A percentile compares a stretch with the other conserved stretches of the same genome.
These are phyloP conservation scores for Lordiphosa mommai DNA, from an alignment of 1,140 invertebrate species.

Conservation along the genomic window DNA sequence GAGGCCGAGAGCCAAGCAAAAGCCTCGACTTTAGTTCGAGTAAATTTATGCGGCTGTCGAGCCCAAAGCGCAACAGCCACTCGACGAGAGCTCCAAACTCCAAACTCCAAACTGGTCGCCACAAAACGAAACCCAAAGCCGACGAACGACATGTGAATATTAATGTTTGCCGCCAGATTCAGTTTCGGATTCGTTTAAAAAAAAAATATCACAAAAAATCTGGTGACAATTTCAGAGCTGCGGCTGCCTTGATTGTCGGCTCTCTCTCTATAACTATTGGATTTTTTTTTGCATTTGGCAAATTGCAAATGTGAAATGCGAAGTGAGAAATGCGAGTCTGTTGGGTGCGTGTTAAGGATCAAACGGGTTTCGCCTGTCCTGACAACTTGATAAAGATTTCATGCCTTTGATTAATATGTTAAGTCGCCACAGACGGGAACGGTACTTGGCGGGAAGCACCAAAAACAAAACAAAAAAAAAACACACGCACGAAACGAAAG, in stretches of 20 bases:
- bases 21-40: constrained; percentile 63
- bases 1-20: constrained; percentile 55
- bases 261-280: constrained; percentile 20
- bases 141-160: constrained; percentile 71
- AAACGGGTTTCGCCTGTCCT: constrained; percentile 61
- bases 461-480: constrained; percentile 24
- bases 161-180: constrained; percentile 52
- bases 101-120: constrained; percentile 18
- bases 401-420: constrained; percentile 77
- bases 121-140: constrained; percentile 10
- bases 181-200: neutral
- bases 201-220: constrained; percentile 13
- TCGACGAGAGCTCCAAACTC: neutral
- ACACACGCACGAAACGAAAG: constrained; percentile 54
- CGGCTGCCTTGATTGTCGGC: constrained; percentile 13
- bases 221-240: constrained; percentile 56
- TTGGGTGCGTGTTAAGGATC: constrained; percentile 66
- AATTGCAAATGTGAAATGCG: constrained; percentile 62
- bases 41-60: constrained; percentile 65
- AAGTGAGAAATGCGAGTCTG: constrained; percentile 32
- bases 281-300: constrained; percentile 38
- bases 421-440: constrained; percentile 36
- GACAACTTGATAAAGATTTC: constrained; percentile 77
- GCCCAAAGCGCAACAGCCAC: constrained; percentile 23
- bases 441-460: constrained; percentile 21